Percentiles rank a stretch among this genome's conserved stretches.
phyloP scores from a whole-genome alignment of 2,797 vertebrate genomes.

The Amblyopsis hoosieri region DNA sequence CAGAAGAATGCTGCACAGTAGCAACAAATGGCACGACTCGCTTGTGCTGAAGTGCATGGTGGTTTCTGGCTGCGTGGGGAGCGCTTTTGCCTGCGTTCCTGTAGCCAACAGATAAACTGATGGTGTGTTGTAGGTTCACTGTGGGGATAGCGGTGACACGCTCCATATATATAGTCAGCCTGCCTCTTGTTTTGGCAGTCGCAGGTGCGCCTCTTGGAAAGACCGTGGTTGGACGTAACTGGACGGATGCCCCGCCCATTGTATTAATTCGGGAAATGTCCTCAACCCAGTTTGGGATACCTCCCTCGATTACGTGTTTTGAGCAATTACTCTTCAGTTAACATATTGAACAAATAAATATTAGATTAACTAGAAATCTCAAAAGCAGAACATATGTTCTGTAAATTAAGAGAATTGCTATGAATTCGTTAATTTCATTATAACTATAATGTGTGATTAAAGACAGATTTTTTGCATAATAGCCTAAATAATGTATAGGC shows the following conservation, averaged over 20 bases:
- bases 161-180: constrained; percentile 44
- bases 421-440: no score
- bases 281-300: background rate
- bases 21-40: constrained; percentile 78
- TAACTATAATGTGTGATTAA: no score
- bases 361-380: no score
- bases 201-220: constrained; percentile 82
- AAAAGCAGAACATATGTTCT: no score
- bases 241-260: constrained; percentile 38
- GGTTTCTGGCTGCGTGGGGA: constrained; percentile 20
- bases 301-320: no score
- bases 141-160: background rate
- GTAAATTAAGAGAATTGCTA: no score
- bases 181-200: constrained; percentile 76
- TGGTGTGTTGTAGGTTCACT: background rate
- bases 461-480: no score
- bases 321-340: no score
- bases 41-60: constrained; percentile 82
- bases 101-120: background rate
- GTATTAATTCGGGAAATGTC: constrained; percentile 16
- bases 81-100: background rate
- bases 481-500: no score
- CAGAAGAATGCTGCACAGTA: constrained; percentile 83
- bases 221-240: constrained; percentile 75
- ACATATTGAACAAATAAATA: no score